Evolutionary conservation across 2,797 vertebrate species (phyloP).

Genomic region (Eulemur coronatus): DNA sequence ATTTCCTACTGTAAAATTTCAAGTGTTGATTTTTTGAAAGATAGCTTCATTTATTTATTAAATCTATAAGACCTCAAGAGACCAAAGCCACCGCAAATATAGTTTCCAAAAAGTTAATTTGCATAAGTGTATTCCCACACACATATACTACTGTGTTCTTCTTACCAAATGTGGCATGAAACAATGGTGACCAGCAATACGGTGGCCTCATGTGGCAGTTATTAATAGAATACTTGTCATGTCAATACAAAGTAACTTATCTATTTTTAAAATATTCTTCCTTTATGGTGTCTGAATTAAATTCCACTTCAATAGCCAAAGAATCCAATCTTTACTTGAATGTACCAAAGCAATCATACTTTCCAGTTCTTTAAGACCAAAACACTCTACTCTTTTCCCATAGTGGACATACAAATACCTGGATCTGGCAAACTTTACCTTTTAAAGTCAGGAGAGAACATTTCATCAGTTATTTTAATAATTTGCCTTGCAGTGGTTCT

Average conservation of each 20-base stretch:
- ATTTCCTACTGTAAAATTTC: neutral
- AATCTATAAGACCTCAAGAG: neutral
- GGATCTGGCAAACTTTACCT: conserved; percentile 16
- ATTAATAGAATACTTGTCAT: neutral
- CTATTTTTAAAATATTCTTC: neutral
- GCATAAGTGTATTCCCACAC: neutral
- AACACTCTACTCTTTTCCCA: conserved; percentile 37
- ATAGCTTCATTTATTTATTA: conserved; percentile 12
- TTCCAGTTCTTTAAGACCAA: conserved; percentile 14
- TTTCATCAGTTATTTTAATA: conserved; percentile 50
- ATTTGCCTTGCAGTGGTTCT: neutral
- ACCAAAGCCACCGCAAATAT: neutral
- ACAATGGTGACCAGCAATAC: neutral
- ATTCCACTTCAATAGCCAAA: neutral
- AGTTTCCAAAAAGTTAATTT: conserved; percentile 27
- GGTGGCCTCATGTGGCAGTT: neutral
- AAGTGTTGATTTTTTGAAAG: conserved; percentile 26
- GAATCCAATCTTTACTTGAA: neutral
- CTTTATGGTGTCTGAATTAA: conserved; percentile 7
- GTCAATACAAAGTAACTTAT: conserved; percentile 7
- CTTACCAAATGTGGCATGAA: neutral
- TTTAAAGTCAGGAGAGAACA: conserved; percentile 51
- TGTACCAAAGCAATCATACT: neutral
- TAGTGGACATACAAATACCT: neutral
- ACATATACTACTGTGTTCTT: neutral